Evolutionary conservation across 2,888 invertebrate genomes (phyloP).

Genomic region (Drosophila gaucha): DNA sequence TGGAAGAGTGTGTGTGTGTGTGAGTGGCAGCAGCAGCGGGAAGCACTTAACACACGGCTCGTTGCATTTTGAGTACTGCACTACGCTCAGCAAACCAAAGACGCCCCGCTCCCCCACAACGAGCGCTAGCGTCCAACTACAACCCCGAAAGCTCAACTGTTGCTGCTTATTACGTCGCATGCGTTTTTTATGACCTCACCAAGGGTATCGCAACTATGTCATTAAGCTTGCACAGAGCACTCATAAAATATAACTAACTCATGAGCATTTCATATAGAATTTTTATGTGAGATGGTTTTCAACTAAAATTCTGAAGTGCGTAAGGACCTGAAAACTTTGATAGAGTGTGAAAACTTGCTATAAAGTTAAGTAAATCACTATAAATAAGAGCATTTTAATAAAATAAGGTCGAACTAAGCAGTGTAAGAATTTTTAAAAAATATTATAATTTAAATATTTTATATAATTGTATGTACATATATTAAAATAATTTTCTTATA

Average conservation of each 20-base stretch:
- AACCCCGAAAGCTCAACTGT: conserved; percentile 56
- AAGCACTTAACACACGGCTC: conserved; percentile 55
- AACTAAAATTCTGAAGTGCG: too few species aligned
- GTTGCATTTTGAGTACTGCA: conserved; percentile 64
- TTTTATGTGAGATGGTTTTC: neutral
- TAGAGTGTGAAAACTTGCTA: too few species aligned
- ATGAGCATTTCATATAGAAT: neutral
- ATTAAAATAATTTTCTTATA: too few species aligned
- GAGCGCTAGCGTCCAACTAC: neutral
- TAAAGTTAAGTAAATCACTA: too few species aligned
- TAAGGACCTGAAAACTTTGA: too few species aligned
- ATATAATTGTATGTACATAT: too few species aligned
- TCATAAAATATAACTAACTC: too few species aligned
- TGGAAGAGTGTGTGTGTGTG: conserved; percentile 7
- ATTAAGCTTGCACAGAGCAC: neutral
- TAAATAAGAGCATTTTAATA: too few species aligned
- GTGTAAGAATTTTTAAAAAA: too few species aligned
- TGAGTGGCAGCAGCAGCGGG: conserved; percentile 48
- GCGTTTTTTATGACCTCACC: conserved; percentile 8
- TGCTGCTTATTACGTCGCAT: conserved; percentile 54
- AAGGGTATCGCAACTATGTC: conserved; percentile 7
- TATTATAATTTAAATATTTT: too few species aligned
- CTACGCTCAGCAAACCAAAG: conserved; percentile 41
- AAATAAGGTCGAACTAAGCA: too few species aligned
- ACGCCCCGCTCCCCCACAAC: conserved; percentile 10